Evolutionary conservation across 2,113 vertebrate genomes (phyloP).

Genomic region (Spea multiplicata): DNA sequence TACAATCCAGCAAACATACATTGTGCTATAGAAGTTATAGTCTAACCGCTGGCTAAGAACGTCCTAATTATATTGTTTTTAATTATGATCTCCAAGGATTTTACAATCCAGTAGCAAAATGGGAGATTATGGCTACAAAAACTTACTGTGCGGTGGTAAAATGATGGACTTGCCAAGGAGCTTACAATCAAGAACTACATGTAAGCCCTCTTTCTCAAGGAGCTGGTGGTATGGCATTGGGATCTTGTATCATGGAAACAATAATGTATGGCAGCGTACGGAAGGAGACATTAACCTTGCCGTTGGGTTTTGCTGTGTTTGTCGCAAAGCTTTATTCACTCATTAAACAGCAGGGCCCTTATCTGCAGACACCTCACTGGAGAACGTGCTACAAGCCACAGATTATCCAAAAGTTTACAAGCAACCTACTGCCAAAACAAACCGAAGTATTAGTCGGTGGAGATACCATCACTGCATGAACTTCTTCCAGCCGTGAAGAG

Average conservation of each 20-base stretch:
- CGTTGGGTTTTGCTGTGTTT: neutral
- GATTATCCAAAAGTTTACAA: neutral
- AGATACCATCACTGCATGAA: neutral
- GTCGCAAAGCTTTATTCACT: neutral
- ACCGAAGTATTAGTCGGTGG: neutral
- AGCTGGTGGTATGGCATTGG: no score
- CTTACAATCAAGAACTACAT: neutral
- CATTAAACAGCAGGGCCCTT: neutral
- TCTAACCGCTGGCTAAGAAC: no score
- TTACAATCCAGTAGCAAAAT: neutral
- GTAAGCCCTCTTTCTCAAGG: no score
- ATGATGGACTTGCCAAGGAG: no score
- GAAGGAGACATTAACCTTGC: neutral
- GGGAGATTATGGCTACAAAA: no score
- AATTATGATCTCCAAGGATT: neutral
- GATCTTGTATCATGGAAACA: no score
- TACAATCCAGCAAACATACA: no score
- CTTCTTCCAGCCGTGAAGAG: neutral
- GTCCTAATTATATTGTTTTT: no score
- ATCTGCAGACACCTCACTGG: neutral
- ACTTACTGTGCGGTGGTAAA: no score
- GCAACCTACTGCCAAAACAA: neutral
- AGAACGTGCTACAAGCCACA: neutral
- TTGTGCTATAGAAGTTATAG: no score
- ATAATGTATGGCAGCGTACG: neutral